Conservation (phyloP, 2,888 invertebrate species). For the Ophonus ardosiacus region DNA sequence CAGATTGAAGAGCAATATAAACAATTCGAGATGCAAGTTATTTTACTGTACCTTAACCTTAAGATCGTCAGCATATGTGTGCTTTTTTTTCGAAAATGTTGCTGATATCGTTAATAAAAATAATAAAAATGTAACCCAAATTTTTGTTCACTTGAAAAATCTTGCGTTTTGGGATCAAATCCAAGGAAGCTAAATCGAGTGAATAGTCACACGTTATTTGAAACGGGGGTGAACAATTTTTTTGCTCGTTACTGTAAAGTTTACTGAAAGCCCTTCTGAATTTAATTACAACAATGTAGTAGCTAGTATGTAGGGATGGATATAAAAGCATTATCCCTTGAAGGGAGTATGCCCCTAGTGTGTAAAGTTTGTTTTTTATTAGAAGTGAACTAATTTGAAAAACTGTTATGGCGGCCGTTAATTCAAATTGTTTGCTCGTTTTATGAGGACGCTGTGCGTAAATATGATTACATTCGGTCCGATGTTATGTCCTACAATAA, state of each 20-base stretch:
- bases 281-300: neutral
- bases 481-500: constrained; percentile 31
- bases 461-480: constrained; percentile 42
- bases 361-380: constrained; percentile 42
- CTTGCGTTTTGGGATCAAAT: too few species aligned
- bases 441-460: constrained; percentile 33
- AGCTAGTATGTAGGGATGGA: neutral
- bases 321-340: neutral
- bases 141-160: too few species aligned
- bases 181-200: too few species aligned
- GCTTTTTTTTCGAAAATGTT: too few species aligned
- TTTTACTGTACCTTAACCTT: too few species aligned
- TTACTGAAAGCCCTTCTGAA: neutral
- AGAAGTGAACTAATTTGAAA: constrained; percentile 52
- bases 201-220: too few species aligned
- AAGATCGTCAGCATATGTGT: too few species aligned
- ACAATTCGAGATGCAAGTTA: too few species aligned
- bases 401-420: constrained; percentile 47
- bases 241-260: neutral
- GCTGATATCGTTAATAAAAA: too few species aligned
- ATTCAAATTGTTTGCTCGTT: constrained; percentile 55
- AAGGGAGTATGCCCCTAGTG: constrained; percentile 2
- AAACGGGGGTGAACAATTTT: too few species aligned
- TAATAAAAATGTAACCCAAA: too few species aligned
- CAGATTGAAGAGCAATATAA: too few species aligned